A percentile compares a stretch with the other conserved stretches of the same genome.
Evolutionary conservation across 2,797 vertebrate species (phyloP).

Genomic region (Epinephelus malabaricus): DNA sequence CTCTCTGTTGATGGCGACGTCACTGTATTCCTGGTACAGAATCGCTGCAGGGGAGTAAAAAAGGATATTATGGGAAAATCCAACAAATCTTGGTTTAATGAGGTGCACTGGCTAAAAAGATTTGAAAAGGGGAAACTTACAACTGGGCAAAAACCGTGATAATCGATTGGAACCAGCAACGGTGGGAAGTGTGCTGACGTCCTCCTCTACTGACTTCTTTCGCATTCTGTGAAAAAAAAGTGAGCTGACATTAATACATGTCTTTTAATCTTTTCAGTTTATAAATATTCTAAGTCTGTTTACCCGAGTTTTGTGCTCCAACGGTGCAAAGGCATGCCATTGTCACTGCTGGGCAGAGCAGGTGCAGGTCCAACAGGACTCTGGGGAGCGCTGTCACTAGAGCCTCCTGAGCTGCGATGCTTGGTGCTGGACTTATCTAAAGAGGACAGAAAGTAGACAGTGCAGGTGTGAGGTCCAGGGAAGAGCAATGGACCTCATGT

Average conservation of each 20-base stretch:
- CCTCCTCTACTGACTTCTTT: conserved; percentile 86
- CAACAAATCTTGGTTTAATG: background rate
- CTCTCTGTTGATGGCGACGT: conserved; percentile 93
- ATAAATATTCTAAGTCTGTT: background rate
- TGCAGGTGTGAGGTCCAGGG: conserved; percentile 6
- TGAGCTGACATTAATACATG: background rate
- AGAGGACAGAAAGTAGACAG: conserved; percentile 19
- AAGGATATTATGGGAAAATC: background rate
- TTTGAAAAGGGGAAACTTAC: conserved; percentile 76
- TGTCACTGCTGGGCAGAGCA: conserved; percentile 77
- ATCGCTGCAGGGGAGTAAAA: conserved; percentile 82
- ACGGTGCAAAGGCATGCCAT: conserved; percentile 76
- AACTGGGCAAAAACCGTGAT: conserved; percentile 91
- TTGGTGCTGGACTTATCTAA: conserved; percentile 82
- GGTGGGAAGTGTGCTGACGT: conserved; percentile 58
- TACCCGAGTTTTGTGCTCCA: conserved; percentile 85
- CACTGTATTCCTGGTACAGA: conserved; percentile 96
- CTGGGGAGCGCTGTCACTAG: conserved; percentile 81
- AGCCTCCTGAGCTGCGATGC: conserved; percentile 81
- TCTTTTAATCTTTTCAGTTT: background rate
- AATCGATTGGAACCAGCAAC: conserved; percentile 85
- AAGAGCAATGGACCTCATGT: background rate
- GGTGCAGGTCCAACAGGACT: conserved; percentile 82
- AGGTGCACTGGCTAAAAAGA: background rate
- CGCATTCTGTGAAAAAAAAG: conserved; percentile 75